phyloP scores from a whole-genome alignment of 1,140 invertebrate species.

The Agrypnia vestita region DNA sequence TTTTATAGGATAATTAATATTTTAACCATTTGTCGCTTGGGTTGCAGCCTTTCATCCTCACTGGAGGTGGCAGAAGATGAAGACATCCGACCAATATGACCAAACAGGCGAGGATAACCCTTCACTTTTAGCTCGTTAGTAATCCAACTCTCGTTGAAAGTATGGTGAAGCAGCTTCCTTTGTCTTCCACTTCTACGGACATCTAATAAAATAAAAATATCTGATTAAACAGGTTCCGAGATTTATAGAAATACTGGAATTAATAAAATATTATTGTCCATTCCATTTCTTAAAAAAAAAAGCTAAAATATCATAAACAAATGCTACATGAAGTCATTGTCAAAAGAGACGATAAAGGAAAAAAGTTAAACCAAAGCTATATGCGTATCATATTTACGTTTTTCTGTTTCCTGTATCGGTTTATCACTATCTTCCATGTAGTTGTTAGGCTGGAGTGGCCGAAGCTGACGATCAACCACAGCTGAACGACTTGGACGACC shows the following conservation, averaged over 20 bases:
- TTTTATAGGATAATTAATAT: no score
- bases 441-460: constrained; percentile 68
- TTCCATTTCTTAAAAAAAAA: no score
- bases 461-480: constrained; percentile 47
- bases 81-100: constrained; percentile 65
- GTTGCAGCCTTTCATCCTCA: constrained; percentile 63
- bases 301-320: no score
- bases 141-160: constrained; percentile 73
- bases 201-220: constrained; percentile 61
- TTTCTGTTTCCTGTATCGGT: constrained; percentile 68
- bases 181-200: constrained; percentile 71
- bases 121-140: constrained; percentile 73
- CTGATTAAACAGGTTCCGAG: no score
- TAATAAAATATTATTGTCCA: no score
- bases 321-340: background rate
- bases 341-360: background rate
- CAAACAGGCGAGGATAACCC: constrained; percentile 69
- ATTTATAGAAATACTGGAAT: no score
- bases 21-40: constrained; percentile 18
- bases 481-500: constrained; percentile 26
- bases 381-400: constrained; percentile 36
- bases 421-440: constrained; percentile 73
- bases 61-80: constrained; percentile 69
- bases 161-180: constrained; percentile 70
- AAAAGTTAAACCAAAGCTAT: background rate